A percentile compares a stretch with the other conserved stretches of the same genome.
These are phyloP conservation scores for Scarus forsteni DNA, from an alignment of 2,797 vertebrate species.

Conservation along the genomic window DNA sequence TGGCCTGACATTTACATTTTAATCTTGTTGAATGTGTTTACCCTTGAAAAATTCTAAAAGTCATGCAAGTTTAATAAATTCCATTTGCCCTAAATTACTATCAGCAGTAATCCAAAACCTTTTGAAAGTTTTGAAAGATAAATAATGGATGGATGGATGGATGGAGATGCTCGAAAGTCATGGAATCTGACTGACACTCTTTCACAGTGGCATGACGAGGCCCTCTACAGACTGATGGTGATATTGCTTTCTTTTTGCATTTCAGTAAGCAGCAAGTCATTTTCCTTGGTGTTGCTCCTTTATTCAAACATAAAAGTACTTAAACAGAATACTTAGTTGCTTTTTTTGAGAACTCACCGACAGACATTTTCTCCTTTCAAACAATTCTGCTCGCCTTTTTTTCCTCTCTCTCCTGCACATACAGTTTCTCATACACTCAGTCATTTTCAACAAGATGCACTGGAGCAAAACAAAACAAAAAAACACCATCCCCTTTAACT, in stretches of 20 bases:
- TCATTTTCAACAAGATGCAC: constrained; percentile 44
- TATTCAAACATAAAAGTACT: constrained; percentile 76
- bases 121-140: no score
- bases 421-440: constrained; percentile 55
- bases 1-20: no score
- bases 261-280: neutral
- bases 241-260: constrained; percentile 11
- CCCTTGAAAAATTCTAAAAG: no score
- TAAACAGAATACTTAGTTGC: constrained; percentile 60
- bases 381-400: constrained; percentile 18
- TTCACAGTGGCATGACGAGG: neutral
- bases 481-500: constrained; percentile 33
- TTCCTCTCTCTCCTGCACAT: neutral
- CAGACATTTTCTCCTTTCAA: constrained; percentile 53
- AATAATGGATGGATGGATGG: no score
- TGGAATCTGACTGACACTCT: no score
- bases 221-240: constrained; percentile 40
- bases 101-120: no score
- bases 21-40: no score
- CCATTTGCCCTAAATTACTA: no score
- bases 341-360: constrained; percentile 58
- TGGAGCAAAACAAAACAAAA: constrained; percentile 44
- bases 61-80: no score
- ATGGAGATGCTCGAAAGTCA: no score
- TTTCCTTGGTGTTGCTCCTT: constrained; percentile 76